These are phyloP conservation scores for Palloptera scutellata DNA, from an alignment of 2,888 invertebrate genomes.

Conservation along the genomic window DNA sequence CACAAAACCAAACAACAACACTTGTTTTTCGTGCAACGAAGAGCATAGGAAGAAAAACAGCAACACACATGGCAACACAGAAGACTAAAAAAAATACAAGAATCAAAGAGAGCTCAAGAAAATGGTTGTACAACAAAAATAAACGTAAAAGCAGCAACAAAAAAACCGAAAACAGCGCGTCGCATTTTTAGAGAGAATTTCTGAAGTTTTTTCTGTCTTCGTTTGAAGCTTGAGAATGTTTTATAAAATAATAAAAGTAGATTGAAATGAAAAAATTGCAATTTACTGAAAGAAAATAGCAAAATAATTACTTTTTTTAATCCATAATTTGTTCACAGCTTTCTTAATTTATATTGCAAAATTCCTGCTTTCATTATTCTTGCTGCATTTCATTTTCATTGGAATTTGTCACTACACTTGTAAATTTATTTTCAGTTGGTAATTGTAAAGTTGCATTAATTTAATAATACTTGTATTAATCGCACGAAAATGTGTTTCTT, in stretches of 20 bases:
- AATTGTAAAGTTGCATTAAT: not conserved
- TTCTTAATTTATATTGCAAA: not conserved
- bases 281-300: not conserved
- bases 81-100: not conserved
- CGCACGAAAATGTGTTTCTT: too few relatives aligned
- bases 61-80: not conserved
- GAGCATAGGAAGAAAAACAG: not conserved
- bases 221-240: too few relatives aligned
- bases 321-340: not conserved
- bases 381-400: not conserved
- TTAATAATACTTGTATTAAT: too few relatives aligned
- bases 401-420: too few relatives aligned
- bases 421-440: slow-evolving; percentile 23
- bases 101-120: slow-evolving; percentile 22
- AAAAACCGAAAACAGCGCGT: slow-evolving; percentile 34
- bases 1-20: not conserved
- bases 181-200: slow-evolving; percentile 24
- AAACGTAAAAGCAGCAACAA: slow-evolving; percentile 16
- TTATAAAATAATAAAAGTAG: too few relatives aligned
- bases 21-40: not conserved
- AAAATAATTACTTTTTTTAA: not conserved
- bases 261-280: not conserved
- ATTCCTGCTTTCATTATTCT: not conserved
- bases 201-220: too few relatives aligned
- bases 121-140: slow-evolving; percentile 41